Evolutionary conservation across 2,888 invertebrate genomes (phyloP).

Genomic region (Heliconius aoede): DNA sequence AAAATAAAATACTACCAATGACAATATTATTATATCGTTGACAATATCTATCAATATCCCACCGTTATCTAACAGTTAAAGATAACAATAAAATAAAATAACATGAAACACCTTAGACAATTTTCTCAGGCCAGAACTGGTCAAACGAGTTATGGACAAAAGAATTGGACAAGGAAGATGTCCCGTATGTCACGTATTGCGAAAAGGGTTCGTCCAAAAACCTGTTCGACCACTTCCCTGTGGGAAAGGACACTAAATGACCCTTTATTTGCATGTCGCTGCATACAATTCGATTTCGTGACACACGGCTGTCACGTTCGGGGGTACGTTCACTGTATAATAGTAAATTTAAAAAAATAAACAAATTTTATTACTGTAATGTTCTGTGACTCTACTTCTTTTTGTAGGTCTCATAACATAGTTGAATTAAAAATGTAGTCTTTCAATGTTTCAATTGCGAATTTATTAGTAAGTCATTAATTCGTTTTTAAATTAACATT

Average conservation of each 20-base stretch:
- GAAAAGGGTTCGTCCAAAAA: constrained; percentile 72
- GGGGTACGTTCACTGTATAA: too few species aligned
- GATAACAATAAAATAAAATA: constrained; percentile 19
- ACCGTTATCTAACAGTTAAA: neutral
- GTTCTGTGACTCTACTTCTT: neutral
- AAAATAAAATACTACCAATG: neutral
- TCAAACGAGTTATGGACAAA: constrained; percentile 79
- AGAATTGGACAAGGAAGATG: constrained; percentile 62
- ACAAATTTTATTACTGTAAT: neutral
- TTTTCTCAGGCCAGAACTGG: constrained; percentile 70
- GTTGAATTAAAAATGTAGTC: neutral
- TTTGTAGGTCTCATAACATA: neutral
- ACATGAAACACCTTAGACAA: constrained; percentile 32
- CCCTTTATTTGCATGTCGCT: constrained; percentile 73
- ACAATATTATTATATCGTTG: neutral
- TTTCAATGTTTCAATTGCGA: too few species aligned
- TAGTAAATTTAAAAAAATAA: neutral
- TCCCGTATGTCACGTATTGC: constrained; percentile 56
- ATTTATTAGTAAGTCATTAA: neutral
- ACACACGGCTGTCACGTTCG: constrained; percentile 51
- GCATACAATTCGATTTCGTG: constrained; percentile 38
- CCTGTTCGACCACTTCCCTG: constrained; percentile 74
- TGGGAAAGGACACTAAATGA: constrained; percentile 76
- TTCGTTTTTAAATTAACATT: too few species aligned
- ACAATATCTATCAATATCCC: too few species aligned